phyloP scores from a whole-genome alignment of 2,888 invertebrate species.

The Globia sparganii region DNA sequence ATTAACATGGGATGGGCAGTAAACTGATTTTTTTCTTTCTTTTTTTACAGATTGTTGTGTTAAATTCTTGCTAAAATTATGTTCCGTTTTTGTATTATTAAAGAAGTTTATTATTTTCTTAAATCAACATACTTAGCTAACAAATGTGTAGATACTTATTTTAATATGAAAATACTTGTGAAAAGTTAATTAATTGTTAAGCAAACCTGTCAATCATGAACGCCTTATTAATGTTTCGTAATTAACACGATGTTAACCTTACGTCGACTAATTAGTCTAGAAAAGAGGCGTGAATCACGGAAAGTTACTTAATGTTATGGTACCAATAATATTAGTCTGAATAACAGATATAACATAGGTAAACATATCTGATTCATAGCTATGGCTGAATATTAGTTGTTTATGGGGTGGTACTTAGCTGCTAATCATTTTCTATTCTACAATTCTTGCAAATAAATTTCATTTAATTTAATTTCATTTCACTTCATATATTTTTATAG shows the following conservation, averaged over 20 bases:
- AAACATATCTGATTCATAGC: not conserved
- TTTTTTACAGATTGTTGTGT: not conserved
- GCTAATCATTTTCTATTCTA: too few relatives aligned
- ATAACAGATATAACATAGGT: not conserved
- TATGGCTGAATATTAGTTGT: not conserved
- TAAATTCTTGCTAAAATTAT: not conserved
- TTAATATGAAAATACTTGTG: not conserved
- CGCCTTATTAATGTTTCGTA: not conserved
- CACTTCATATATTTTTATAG: too few relatives aligned
- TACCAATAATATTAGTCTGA: not conserved
- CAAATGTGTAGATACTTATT: not conserved
- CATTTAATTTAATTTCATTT: too few relatives aligned
- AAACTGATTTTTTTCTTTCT: not conserved
- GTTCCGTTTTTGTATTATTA: too few relatives aligned
- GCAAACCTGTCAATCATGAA: not conserved
- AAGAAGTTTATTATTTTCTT: not conserved
- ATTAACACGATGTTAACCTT: not conserved
- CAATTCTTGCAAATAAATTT: too few relatives aligned
- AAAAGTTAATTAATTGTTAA: not conserved
- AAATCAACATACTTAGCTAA: not conserved
- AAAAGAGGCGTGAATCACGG: not conserved
- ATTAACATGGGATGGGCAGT: too few relatives aligned
- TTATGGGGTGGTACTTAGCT: not conserved
- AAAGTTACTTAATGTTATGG: not conserved
- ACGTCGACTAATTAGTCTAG: not conserved